These are phyloP conservation scores for Monopterus albus DNA, from an alignment of 2,113 vertebrate genomes.

Conservation along the genomic window DNA sequence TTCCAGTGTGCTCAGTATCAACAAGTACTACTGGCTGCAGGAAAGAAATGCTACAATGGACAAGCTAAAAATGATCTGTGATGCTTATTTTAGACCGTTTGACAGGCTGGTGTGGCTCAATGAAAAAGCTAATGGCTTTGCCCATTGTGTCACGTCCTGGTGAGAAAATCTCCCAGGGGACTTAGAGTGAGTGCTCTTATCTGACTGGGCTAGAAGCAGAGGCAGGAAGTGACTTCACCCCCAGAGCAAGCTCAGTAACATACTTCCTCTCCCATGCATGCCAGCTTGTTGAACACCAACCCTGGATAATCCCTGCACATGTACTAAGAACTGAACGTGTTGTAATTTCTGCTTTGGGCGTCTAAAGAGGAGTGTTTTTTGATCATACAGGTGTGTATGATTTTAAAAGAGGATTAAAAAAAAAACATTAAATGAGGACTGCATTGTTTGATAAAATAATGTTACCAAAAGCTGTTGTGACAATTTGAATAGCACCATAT, in stretches of 20 bases:
- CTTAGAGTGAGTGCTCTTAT: constrained; percentile 64
- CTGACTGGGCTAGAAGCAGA: constrained; percentile 55
- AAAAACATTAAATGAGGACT: no score
- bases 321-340: constrained; percentile 55
- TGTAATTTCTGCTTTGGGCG: constrained; percentile 51
- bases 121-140: constrained; percentile 59
- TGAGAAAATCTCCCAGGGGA: constrained; percentile 56
- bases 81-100: constrained; percentile 59
- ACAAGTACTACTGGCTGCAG: not conserved
- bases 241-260: constrained; percentile 59
- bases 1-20: constrained; percentile 9
- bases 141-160: constrained; percentile 80
- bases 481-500: not conserved
- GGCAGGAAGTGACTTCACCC: constrained; percentile 81
- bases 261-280: constrained; percentile 33
- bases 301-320: constrained; percentile 36
- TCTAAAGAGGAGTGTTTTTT: constrained; percentile 10
- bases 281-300: constrained; percentile 22
- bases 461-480: not conserved
- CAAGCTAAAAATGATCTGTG: constrained; percentile 31
- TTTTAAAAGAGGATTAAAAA: no score
- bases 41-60: constrained; percentile 33
- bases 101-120: constrained; percentile 45
- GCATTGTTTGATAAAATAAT: constrained; percentile 21
- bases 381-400: constrained; percentile 37